Base-by-base conservation (phyloP, 2,113 vertebrate species). In the Gambusia holbrooki region DNA sequence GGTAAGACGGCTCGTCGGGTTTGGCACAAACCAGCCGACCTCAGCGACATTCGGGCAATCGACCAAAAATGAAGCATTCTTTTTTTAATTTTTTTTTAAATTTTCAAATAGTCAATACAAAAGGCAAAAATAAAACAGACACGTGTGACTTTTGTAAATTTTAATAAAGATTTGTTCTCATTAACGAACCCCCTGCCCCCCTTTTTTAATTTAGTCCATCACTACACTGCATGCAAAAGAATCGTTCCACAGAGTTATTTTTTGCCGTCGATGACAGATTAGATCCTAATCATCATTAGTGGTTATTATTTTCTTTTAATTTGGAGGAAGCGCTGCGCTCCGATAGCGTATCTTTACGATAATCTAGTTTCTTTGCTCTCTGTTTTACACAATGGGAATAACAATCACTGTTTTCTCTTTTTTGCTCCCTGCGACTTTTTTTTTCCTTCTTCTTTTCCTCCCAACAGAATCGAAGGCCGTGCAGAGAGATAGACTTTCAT, bases 381-480 rank as follows among this genome's bases (percentile, higher is more conserved):
- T 12, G 17, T 69, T 66, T 58, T 19, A 58, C 51, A 10, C 51
- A n/a, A 58, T n/a, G 51, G 51, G 51, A 58, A 58, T 58, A 58
- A 58, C 25, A 58, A 58, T 58, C 25, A 10, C 10, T 58, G 7
- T n/a, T n/a, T 58, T n/a, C 8, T 25, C 51, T 58, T 58, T n/a
- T n/a, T 58, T 58, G 51, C 25, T 10, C 22, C 32, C 5, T 11
- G 9, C 65, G 19, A n/a, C 32, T 62, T 64, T 25, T 73, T 30
- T 27, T 27, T n/a, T n/a, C n/a, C 27, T 63, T 74, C 70, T 79
- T 48, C 14, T 48, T 48, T 48, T 19, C 1, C 71, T 73, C 58
- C 32, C 61, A 29, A 35, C 17, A 61, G 15, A 67, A 79, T 80
- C 65, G 69, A 84, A 62, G 58, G 15, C 17, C 6, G 54, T 42